Base-by-base conservation (phyloP, 2,888 invertebrate species). In the Andrena dorsata region DNA sequence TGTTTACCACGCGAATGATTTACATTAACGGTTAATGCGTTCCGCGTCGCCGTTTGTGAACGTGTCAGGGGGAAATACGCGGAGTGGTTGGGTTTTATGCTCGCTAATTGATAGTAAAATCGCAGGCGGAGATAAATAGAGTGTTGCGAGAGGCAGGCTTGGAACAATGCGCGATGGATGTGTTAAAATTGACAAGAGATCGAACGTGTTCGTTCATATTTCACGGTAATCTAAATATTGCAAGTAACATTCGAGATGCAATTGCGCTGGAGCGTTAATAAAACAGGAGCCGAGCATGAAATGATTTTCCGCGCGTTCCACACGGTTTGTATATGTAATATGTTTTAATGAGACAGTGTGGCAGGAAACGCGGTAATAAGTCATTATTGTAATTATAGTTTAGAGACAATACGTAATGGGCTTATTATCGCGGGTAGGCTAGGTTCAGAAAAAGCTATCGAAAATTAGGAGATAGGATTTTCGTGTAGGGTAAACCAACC, bases 1-100 rank as follows among this genome's bases (percentile, higher is more conserved):
- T 35, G 74, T 60, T 60, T 47, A 13, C 51, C 60, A 30, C 23
- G 77, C 66, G 60, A 68, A 66, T 76, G 66, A 76, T 78, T 75
- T 76, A 68, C 77, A 78, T 66, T 68, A 76, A 61, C 78, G 76
- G 26, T 76, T 76, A 68, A 68, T 76, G 66, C 76, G 61, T 32
- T 41, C 60, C 20, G 20, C 41, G 28, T 35, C 53, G 13, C 13
- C 35, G 35, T 69, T 26, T 23, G 10, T 5, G 47, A 10, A 28
- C 26, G 10, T 56, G 30, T 47, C 58, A 10, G 10, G 23, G 23
- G 30, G 35, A 26, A 26, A 75, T 65, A 61, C 8, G 6, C 73
- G n/a, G 28, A 23, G 16, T 60, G 69, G 47, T 20, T 16, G 41
- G 23, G 65, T 65, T 74, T 66, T 61, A 68, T 53, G 66, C 65